Conservation (phyloP, 2,888 invertebrate genomes). For the Spodoptera exigua region DNA sequence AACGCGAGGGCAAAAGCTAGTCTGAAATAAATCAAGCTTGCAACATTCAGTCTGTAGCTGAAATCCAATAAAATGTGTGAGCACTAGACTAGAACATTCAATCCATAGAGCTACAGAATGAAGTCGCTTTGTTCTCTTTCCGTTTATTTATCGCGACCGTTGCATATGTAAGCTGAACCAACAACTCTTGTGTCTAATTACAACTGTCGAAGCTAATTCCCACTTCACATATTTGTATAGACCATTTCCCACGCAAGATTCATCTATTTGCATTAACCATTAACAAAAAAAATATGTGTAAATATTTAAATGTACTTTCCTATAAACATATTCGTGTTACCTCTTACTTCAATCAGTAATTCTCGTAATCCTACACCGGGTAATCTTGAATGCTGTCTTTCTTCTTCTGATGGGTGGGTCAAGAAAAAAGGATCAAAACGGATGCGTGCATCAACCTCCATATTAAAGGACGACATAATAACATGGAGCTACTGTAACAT, state of each 20-base stretch:
- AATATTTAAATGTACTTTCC: slow-evolving; percentile 77
- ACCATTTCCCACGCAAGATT: slow-evolving; percentile 66
- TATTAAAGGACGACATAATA: slow-evolving; percentile 73
- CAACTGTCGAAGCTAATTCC: slow-evolving; percentile 41
- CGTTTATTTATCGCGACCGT: slow-evolving; percentile 33
- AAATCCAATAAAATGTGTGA: too few relatives aligned
- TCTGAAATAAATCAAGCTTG: too few relatives aligned
- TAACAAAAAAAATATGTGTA: slow-evolving; percentile 66
- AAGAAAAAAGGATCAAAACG: slow-evolving; percentile 65
- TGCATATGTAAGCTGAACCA: slow-evolving; percentile 34
- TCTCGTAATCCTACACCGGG: slow-evolving; percentile 79
- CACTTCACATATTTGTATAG: slow-evolving; percentile 46
- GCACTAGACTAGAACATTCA: too few relatives aligned
- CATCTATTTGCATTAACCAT: slow-evolving; percentile 58
- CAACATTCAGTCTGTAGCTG: too few relatives aligned
- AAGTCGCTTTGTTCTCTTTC: slow-evolving; percentile 40
- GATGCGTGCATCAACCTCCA: slow-evolving; percentile 69
- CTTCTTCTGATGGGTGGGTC: slow-evolving; percentile 73
- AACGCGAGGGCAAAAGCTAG: too few relatives aligned
- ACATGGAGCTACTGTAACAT: slow-evolving; percentile 75
- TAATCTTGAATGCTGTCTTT: slow-evolving; percentile 82
- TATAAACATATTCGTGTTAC: slow-evolving; percentile 74
- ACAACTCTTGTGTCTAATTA: slow-evolving; percentile 28
- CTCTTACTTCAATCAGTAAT: slow-evolving; percentile 52
- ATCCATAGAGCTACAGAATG: slow-evolving; percentile 4